Conservation (phyloP, 1,140 invertebrate genomes). For the Diprion similis region DNA sequence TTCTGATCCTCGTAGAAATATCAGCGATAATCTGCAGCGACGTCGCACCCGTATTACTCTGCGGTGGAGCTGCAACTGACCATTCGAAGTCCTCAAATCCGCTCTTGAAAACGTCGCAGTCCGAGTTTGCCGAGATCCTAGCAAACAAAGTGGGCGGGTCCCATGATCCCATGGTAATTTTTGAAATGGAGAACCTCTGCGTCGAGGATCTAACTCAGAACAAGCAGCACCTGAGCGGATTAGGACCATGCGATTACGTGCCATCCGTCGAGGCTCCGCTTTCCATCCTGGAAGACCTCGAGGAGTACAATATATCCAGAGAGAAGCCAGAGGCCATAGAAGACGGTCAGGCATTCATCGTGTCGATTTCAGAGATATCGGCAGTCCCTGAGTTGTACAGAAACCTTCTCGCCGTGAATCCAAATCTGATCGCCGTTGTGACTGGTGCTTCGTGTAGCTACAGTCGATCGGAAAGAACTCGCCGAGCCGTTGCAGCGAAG, state of each 20-base stretch:
- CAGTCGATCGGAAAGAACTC: slow-evolving; percentile 40
- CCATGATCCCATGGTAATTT: slow-evolving; percentile 38
- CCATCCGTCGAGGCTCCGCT: slow-evolving; percentile 44
- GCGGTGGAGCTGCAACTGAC: slow-evolving; percentile 34
- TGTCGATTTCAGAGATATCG: slow-evolving; percentile 39
- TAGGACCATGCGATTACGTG: slow-evolving; percentile 37
- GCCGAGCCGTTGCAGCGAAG: slow-evolving; percentile 32
- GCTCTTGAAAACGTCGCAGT: slow-evolving; percentile 36
- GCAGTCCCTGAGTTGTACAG: slow-evolving; percentile 44
- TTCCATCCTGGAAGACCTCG: slow-evolving; percentile 39
- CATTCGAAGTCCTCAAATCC: slow-evolving; percentile 35
- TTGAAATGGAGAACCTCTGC: slow-evolving; percentile 47
- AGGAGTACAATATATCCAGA: slow-evolving; percentile 39
- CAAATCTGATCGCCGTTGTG: slow-evolving; percentile 41
- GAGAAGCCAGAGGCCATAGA: slow-evolving; percentile 37
- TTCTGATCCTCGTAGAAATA: slow-evolving; percentile 25
- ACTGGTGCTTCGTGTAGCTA: slow-evolving; percentile 51
- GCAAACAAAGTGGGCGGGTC: slow-evolving; percentile 30
- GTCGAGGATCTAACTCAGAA: slow-evolving; percentile 49
- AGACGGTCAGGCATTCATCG: slow-evolving; percentile 38
- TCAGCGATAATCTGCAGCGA: slow-evolving; percentile 27
- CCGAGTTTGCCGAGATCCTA: slow-evolving; percentile 39
- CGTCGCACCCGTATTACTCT: slow-evolving; percentile 46
- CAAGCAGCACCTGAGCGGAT: slow-evolving; percentile 39
- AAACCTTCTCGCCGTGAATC: slow-evolving; percentile 36